A percentile compares a stretch with the other conserved stretches of the same genome.
These are phyloP conservation scores for Channa argus DNA, from an alignment of 2,113 vertebrate genomes.

Conservation along the genomic window DNA sequence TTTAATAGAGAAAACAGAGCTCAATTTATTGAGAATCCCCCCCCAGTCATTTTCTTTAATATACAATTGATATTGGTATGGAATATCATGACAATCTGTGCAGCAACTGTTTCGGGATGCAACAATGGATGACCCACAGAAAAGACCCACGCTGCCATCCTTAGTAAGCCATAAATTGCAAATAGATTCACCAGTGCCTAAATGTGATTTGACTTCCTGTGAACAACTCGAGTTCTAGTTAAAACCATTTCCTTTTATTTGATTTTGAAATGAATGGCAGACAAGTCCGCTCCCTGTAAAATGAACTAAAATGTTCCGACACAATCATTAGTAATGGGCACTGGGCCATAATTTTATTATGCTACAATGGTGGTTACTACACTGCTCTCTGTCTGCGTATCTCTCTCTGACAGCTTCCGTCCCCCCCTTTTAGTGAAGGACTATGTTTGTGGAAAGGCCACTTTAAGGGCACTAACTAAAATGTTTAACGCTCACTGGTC, in stretches of 20 bases:
- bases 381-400: background rate
- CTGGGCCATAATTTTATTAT: constrained; percentile 37
- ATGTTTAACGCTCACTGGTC: constrained; percentile 72
- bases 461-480: constrained; percentile 75
- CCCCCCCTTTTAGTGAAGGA: constrained; percentile 51
- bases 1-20: constrained; percentile 21
- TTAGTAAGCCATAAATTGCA: background rate
- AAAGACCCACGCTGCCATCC: too few species aligned
- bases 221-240: background rate
- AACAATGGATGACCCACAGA: too few species aligned
- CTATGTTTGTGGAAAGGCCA: constrained; percentile 73
- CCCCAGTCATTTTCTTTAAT: too few species aligned
- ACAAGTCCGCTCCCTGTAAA: background rate
- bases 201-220: background rate
- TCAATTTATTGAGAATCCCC: background rate
- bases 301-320: constrained; percentile 28
- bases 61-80: too few species aligned
- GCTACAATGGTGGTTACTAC: constrained; percentile 17
- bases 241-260: background rate
- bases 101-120: too few species aligned
- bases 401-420: constrained; percentile 22
- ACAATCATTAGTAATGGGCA: constrained; percentile 34
- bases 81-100: too few species aligned
- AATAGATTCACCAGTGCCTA: background rate
- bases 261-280: constrained; percentile 14